These are phyloP conservation scores for Umimayanthus kanabou DNA, from an alignment of 92 coral and sea anemone genomes.

Conservation along the genomic window DNA sequence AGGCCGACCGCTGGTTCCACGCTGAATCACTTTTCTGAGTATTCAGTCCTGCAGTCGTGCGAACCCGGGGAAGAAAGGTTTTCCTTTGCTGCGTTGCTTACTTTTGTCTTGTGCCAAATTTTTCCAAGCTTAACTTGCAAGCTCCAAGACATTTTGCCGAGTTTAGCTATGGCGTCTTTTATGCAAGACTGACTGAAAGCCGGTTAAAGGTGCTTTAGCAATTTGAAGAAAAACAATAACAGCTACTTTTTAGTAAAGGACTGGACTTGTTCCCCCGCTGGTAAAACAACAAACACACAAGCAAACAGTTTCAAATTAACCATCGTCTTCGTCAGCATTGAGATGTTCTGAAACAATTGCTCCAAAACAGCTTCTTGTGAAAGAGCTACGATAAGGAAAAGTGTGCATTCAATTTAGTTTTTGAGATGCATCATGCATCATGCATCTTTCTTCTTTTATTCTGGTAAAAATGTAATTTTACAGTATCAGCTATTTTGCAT, in stretches of 20 bases:
- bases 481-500: not conserved
- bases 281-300: slow-evolving; percentile 19
- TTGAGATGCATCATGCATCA: too few species aligned
- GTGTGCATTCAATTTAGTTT: too few species aligned
- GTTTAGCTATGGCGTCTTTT: not conserved
- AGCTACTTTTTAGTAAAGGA: not conserved
- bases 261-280: slow-evolving; percentile 13
- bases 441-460: not conserved
- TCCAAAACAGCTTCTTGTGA: too few species aligned
- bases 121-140: too few species aligned
- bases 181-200: not conserved
- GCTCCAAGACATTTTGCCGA: not conserved
- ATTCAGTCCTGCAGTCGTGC: too few species aligned
- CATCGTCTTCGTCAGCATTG: not conserved
- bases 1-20: not conserved
- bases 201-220: not conserved
- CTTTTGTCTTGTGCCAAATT: too few species aligned
- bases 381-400: too few species aligned
- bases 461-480: not conserved
- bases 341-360: too few species aligned
- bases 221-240: not conserved
- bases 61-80: too few species aligned
- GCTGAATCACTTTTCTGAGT: not conserved
- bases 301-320: not conserved
- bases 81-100: too few species aligned